These are phyloP conservation scores for Donacobius atricapilla DNA, from an alignment of 2,113 vertebrate species.

Conservation along the genomic window DNA sequence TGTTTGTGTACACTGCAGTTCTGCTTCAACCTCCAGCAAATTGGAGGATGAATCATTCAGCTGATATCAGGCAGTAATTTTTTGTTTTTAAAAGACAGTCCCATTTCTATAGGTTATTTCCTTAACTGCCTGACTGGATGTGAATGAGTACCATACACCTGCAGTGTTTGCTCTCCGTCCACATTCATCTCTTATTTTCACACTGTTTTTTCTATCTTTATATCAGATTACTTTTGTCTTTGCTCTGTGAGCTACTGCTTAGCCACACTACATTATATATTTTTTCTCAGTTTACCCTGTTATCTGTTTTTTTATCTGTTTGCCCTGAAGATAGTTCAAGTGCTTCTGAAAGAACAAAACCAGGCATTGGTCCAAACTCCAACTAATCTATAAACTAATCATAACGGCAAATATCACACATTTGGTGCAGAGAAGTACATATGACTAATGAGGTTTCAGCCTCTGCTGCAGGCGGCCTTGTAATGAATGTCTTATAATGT, in stretches of 20 bases:
- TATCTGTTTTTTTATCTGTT: not conserved
- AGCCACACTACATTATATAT: not conserved
- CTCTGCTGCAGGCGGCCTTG: not conserved
- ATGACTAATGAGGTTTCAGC: slow-evolving; percentile 58
- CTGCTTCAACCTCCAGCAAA: not conserved
- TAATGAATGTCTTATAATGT: slow-evolving; percentile 16
- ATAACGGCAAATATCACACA: slow-evolving; percentile 44
- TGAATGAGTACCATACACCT: not conserved
- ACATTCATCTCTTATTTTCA: not conserved
- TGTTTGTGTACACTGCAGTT: not conserved
- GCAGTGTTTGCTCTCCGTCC: not conserved
- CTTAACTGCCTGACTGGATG: not conserved
- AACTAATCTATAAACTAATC: slow-evolving; percentile 4
- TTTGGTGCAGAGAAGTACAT: slow-evolving; percentile 31
- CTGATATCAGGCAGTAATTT: not conserved
- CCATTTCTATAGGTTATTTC: not conserved
- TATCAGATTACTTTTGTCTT: not conserved
- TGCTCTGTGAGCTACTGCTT: not conserved
- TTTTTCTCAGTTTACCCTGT: not conserved
- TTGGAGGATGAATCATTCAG: not conserved
- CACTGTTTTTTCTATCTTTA: not conserved
- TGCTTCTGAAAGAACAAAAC: not conserved
- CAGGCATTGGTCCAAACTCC: not conserved
- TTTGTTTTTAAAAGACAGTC: not conserved
- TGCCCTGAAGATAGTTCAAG: not conserved